Base-by-base conservation (phyloP, 2,888 invertebrate genomes). In the Eupithecia centaureata region DNA sequence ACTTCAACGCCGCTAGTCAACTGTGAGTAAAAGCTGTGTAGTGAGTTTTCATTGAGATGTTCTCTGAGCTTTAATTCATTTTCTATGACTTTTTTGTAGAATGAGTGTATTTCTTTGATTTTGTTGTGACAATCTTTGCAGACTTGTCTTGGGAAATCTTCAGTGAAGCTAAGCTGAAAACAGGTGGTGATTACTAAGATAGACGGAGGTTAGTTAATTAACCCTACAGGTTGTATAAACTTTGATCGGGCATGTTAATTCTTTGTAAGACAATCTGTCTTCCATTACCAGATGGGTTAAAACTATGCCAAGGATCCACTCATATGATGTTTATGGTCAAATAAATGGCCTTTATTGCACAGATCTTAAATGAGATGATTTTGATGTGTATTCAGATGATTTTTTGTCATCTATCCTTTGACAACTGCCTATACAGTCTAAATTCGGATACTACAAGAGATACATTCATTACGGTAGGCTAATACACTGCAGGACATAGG, bases 41-140 rank as follows among this genome's bases (percentile, higher is more conserved):
- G 4, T 27, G 60, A 47, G 15, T 70, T 77, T 5, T 72, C 71
- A 15, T 67, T 73, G 8, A 77, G 62, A 61, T 74, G 71, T 5
- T 79, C 61, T 13, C 70, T 33, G 25, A 90, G 76, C 51, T 77
- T 78, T 18, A 70, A 51, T 77, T 90, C 83, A 65, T 85, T 88
- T 47, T 81, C 72, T 42, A 72, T 72, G 2, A 88, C 65, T 65
- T 71, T 74, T 59, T 76, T 57, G 28, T 76, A 74, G 68, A 86
- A 89, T 62, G 73, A 66, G 62, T 77, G 66, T 0, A 83, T 73
- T 58, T 84, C 73, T 58, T 81, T 73, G n/a, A 88, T 73, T 77
- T 78, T 83, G 13, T 77, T 68, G 1, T 77, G 52, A 67, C 90
- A 90, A 12, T 30, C 18, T 10, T 71, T 61, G 60, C 90, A 90